Evolutionary conservation across 2,888 invertebrate genomes (phyloP), one percentile per base, ranked within the genome.

Genomic region (Hydrotaea cyrtoneurina): DNA sequence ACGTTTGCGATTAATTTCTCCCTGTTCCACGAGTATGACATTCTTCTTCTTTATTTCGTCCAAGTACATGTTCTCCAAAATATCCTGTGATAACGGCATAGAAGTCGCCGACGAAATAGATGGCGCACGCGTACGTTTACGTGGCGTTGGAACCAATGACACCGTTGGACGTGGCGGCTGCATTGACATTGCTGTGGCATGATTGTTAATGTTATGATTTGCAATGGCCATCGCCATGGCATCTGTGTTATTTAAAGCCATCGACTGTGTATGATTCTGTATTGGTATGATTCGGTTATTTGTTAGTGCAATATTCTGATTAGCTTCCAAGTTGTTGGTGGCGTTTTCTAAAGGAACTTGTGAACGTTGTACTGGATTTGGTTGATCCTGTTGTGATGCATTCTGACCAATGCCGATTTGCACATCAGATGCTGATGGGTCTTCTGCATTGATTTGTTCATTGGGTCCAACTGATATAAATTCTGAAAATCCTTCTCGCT

Each of bases 41-140:
- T 91, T 91, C 85, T 89, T 90, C 10, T 89, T 89, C 17, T 88
- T 87, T 11, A 91, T 88, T 59, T 91, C 90, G 17, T 90, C 90
- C 79, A 91, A 84, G 43, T 88, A 91, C 4, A 87, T 59, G 0
- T 79, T 62, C 75, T 91, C 90, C 17, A 91, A 74, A 0, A 89
- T 86, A 17, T 91, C 91, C 11, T 53, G 64, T 19, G 43, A 8
- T 13, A 77, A 11, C 0, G 86, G 26, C 10, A 72, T n/a, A 74
- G 21, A 15, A 55, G 71, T 13, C 19, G 50, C 73, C 43, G n/a
- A 74, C 15, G 43, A 3, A 0, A 43, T 7, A 2, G 62, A 15
- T 62, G 62, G 1, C 7, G 62, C 26, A 31, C 86, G 86, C 78
- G 82, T 82, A 17, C 77, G 81, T 73, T 82, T 80, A 23, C 80